Conservation (phyloP, 1,140 invertebrate species). For the Bombus turneri region DNA sequence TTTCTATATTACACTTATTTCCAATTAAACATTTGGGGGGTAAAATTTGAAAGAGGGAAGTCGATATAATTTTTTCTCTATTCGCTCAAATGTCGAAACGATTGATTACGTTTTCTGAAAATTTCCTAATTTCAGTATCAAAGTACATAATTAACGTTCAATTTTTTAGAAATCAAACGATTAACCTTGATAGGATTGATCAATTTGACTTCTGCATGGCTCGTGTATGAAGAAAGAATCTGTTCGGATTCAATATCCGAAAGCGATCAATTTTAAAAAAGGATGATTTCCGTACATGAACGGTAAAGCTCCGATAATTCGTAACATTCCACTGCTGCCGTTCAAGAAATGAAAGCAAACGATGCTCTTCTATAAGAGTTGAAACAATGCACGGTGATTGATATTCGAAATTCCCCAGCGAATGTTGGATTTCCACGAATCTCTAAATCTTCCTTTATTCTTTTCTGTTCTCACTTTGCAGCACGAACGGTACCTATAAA, state of each 20-base stretch:
- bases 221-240: neutral
- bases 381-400: conserved; percentile 33
- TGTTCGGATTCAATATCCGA: neutral
- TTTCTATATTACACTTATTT: neutral
- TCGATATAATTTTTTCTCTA: neutral
- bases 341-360: conserved; percentile 17
- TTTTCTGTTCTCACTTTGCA: neutral
- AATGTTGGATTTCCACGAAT: neutral
- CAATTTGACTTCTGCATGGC: no score
- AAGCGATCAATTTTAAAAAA: neutral
- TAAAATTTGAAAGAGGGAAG: neutral
- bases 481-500: neutral
- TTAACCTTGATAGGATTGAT: neutral
- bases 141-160: neutral
- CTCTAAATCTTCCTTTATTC: neutral
- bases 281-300: neutral
- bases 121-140: no score
- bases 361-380: neutral
- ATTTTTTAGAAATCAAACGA: neutral
- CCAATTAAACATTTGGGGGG: neutral
- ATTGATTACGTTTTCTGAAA: no score
- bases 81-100: no score
- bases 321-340: no score
- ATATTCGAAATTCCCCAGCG: conserved; percentile 23
- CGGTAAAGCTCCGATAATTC: neutral